These are phyloP conservation scores for Drosophila testacea DNA, from an alignment of 2,888 invertebrate genomes.

Conservation along the genomic window DNA sequence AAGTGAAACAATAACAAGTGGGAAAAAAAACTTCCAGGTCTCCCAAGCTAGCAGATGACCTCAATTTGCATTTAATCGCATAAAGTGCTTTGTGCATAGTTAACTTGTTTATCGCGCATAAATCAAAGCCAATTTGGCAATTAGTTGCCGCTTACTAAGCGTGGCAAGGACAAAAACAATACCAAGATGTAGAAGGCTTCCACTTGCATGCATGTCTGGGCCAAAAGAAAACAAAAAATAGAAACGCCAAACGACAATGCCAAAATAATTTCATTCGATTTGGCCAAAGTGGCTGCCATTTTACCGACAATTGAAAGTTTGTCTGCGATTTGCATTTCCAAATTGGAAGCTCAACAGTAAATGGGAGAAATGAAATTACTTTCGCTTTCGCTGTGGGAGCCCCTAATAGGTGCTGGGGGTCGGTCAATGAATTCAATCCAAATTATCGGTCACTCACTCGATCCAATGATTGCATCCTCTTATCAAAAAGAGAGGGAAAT, in stretches of 20 bases:
- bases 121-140: constrained; percentile 68
- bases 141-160: constrained; percentile 48
- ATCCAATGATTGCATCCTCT: constrained; percentile 37
- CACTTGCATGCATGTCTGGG: constrained; percentile 21
- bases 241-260: constrained; percentile 46
- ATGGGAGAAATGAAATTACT: constrained; percentile 67
- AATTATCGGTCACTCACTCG: constrained; percentile 57
- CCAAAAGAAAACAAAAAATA: constrained; percentile 24
- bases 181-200: not conserved
- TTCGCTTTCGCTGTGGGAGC: constrained; percentile 62
- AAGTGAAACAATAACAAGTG: constrained; percentile 31
- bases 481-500: constrained; percentile 6
- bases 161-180: constrained; percentile 34
- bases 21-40: constrained; percentile 21
- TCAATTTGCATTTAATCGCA: constrained; percentile 63
- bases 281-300: constrained; percentile 51
- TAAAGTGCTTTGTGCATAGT: constrained; percentile 38
- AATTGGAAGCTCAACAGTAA: constrained; percentile 53
- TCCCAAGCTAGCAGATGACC: constrained; percentile 57
- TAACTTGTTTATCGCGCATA: constrained; percentile 39
- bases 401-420: constrained; percentile 16
- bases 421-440: constrained; percentile 62
- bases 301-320: constrained; percentile 71
- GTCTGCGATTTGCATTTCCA: constrained; percentile 73
- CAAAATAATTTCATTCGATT: constrained; percentile 52